Evolutionary conservation across 2,888 invertebrate species (phyloP), one percentile per base, ranked within the genome.

Genomic region (Salpingus planirostris): DNA sequence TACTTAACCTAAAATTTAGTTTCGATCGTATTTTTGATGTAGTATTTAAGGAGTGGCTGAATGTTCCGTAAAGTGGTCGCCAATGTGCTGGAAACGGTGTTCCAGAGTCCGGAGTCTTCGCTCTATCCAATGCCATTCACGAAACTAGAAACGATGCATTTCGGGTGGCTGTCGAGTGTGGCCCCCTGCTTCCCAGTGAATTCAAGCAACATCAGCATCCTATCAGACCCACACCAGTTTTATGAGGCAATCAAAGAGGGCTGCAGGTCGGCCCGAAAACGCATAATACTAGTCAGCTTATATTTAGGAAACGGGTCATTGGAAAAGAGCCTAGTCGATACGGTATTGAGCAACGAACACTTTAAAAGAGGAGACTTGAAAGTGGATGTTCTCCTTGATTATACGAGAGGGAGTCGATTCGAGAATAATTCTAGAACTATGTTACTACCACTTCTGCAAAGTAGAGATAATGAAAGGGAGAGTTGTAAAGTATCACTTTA

Each of bases 231-330:
- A 0, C 66, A 67, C 28, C 73, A 74, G 38, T 92, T 91, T 62
- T 91, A 90, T 57, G 70, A 79, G 5, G 77, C 74, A 0, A 57
- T 91, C 8, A 61, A 83, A 42, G 69, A 80, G 25, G 76, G 78
- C 56, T 79, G 82, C 55, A 64, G 66, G 30, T 65, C 61, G 31
- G 85, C 90, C 1, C 74, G 71, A 37, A 65, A 68, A 29, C 71
- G 90, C 47, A 82, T 92, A 50, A 79, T 81, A 0, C 63, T 98
- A 28, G 88, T 90, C 3, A 95, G 97, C 38, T 68, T 98, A 7
- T 98, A 98, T 59, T 67, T 97, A 35, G 97, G 98, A 8, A 92
- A 83, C 29, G 95, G 95, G 0, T 59, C 71, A 11, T 65, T 91
- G 47, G 97, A 97, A 64, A 69, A 71, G 34, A 73, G 80, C 29